A percentile compares a stretch with the other conserved stretches of the same genome.
Conservation (phyloP, 2,113 vertebrate species). For the Bothrops jararaca region DNA sequence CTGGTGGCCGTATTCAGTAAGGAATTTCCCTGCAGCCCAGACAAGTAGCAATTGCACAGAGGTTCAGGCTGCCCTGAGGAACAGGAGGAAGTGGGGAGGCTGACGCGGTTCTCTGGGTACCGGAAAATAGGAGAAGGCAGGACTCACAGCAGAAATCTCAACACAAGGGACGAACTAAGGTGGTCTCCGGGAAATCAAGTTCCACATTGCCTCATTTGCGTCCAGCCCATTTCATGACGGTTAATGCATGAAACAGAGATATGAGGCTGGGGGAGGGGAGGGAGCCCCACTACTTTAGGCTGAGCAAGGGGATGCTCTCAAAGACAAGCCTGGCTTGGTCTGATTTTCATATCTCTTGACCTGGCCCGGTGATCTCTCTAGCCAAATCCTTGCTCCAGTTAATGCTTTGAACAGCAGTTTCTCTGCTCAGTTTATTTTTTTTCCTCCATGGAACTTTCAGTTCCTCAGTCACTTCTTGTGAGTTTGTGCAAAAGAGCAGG, state of each 20-base stretch:
- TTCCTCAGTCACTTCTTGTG: not conserved
- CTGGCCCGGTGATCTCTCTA: no score
- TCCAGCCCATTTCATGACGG: not conserved
- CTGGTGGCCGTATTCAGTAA: not conserved
- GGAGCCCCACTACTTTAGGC: not conserved
- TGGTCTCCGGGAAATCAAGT: not conserved
- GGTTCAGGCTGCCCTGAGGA: not conserved
- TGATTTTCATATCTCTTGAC: not conserved
- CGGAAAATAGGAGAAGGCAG: not conserved
- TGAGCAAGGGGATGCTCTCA: not conserved
- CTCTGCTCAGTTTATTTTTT: not conserved
- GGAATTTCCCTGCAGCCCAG: not conserved
- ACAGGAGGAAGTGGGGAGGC: not conserved
- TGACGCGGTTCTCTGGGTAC: accelerated
- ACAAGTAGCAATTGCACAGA: not conserved
- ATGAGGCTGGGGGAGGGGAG: not conserved
- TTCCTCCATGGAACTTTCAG: not conserved
- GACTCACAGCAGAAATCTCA: not conserved
- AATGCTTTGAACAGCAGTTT: not conserved
- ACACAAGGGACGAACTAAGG: not conserved
- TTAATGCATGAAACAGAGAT: not conserved
- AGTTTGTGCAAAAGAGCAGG: not conserved
- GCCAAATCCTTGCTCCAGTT: not conserved
- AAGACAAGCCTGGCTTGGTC: not conserved
- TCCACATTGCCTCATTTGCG: not conserved